A percentile compares a stretch with the other conserved stretches of the same genome.
These are phyloP conservation scores for Triplophysa tibetana DNA, from an alignment of 2,113 vertebrate species.

Conservation along the genomic window DNA sequence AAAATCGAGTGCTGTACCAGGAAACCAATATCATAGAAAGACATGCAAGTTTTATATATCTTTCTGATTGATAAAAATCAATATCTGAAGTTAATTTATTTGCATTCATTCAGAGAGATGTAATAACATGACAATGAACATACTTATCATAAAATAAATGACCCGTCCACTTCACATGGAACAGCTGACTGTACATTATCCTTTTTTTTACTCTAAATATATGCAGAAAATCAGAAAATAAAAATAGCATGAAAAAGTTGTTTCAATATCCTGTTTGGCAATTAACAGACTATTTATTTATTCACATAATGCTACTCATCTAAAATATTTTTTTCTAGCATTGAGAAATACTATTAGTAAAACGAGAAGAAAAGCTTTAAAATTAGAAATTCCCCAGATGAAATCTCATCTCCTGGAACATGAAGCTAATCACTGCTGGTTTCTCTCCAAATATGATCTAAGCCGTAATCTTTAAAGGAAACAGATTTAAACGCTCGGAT, in stretches of 20 bases:
- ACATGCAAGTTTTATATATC: too few species aligned
- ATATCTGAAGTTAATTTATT: too few species aligned
- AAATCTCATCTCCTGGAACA: conserved; percentile 19
- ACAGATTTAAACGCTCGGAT: conserved; percentile 28
- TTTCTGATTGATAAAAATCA: too few species aligned
- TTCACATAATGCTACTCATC: conserved; percentile 5
- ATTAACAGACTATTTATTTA: conserved; percentile 23
- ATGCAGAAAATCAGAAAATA: neutral
- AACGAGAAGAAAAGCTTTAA: conserved; percentile 5
- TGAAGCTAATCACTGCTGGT: conserved; percentile 25
- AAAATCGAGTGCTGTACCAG: too few species aligned
- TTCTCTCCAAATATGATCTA: conserved; percentile 6
- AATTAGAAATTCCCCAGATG: neutral
- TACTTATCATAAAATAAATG: too few species aligned
- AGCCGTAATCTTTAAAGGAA: conserved; percentile 21
- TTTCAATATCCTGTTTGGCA: neutral
- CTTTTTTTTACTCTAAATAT: neutral
- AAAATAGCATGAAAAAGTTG: neutral
- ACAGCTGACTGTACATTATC: too few species aligned
- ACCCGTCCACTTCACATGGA: too few species aligned
- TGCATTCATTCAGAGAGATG: too few species aligned
- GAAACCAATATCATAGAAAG: too few species aligned
- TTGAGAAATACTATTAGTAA: neutral
- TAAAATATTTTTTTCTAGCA: neutral
- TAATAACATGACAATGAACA: too few species aligned